Percentiles rank a stretch among this genome's conserved stretches.
These are phyloP conservation scores for Phainopepla nitens DNA, from an alignment of 2,113 vertebrate species.

Conservation along the genomic window DNA sequence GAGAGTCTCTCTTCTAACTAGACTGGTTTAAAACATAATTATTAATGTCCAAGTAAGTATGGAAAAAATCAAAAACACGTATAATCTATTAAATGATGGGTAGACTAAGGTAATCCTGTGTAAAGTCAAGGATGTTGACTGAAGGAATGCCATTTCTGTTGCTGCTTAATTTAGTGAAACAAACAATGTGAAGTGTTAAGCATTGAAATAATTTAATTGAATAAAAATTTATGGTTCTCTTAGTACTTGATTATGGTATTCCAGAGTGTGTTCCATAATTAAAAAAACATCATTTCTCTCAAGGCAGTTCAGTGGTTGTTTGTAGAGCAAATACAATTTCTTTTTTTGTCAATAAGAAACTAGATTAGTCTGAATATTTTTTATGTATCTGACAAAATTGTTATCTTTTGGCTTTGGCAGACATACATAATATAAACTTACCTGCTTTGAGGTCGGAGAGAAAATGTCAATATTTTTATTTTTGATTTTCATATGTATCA, in stretches of 20 bases:
- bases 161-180: not conserved
- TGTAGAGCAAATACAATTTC: not conserved
- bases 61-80: not conserved
- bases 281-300: not conserved
- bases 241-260: not conserved
- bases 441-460: not conserved
- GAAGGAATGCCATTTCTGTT: not conserved
- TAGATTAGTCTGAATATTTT: not conserved
- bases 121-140: not conserved
- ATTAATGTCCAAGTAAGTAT: not conserved
- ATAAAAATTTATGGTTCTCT: not conserved
- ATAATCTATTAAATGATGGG: not conserved
- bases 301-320: not conserved
- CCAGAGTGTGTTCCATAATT: not conserved
- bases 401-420: not conserved
- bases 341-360: not conserved
- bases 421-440: not conserved
- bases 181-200: not conserved
- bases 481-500: not conserved
- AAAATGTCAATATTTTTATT: not conserved
- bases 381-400: not conserved
- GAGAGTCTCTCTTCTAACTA: not conserved
- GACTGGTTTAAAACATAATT: not conserved
- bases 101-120: not conserved
- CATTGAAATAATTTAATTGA: not conserved